Conservation (phyloP, 2,113 vertebrate species). For the Syngnathus floridae region DNA sequence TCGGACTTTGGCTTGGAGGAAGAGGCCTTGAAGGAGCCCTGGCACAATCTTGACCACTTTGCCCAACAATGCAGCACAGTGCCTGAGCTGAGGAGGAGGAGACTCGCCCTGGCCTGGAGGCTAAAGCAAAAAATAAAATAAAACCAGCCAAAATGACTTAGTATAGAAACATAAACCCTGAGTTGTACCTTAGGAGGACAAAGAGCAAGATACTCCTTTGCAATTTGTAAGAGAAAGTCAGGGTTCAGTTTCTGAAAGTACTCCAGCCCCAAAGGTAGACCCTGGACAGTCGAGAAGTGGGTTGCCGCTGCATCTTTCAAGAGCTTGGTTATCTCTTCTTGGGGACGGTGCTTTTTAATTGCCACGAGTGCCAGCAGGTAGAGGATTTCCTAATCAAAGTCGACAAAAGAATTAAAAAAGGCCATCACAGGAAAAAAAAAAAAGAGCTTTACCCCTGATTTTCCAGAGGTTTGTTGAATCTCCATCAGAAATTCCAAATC, state of each 20-base stretch:
- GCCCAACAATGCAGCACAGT: conserved; percentile 84
- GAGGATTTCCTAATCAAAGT: conserved; percentile 77
- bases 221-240: conserved; percentile 89
- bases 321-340: conserved; percentile 80
- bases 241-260: conserved; percentile 95
- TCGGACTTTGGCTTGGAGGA: conserved; percentile 85
- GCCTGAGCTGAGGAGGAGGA: conserved; percentile 77
- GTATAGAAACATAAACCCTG: background rate
- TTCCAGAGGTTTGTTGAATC: conserved; percentile 88
- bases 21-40: conserved; percentile 83
- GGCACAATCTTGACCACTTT: conserved; percentile 85
- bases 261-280: conserved; percentile 84
- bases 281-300: conserved; percentile 83
- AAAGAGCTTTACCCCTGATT: conserved; percentile 74
- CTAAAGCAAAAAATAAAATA: conserved; percentile 55
- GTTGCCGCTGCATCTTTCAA: conserved; percentile 86
- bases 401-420: background rate
- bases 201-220: conserved; percentile 83
- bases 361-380: conserved; percentile 83
- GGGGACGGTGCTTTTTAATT: conserved; percentile 73
- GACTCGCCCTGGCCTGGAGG: conserved; percentile 76
- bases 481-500: conserved; percentile 91
- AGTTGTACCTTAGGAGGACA: conserved; percentile 80
- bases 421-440: too few relatives aligned
- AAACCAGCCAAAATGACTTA: background rate